A percentile compares a stretch with the other conserved stretches of the same genome.
Evolutionary conservation across 1,140 invertebrate genomes (phyloP).

Genomic region (Hormaphis cornu): DNA sequence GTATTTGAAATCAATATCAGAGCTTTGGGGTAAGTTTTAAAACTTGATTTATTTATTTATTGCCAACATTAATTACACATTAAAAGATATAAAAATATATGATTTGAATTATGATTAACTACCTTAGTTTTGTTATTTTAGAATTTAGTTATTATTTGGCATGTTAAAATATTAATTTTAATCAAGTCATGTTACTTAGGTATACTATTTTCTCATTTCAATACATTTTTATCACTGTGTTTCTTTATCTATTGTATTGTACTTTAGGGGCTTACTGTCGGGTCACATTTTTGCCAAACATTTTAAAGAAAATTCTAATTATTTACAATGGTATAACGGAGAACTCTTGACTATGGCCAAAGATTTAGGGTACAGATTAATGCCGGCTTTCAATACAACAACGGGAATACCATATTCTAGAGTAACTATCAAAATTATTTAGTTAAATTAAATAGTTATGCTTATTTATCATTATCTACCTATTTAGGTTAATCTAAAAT

Average conservation of each 20-base stretch:
- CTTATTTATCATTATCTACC: not conserved
- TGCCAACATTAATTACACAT: too few relatives aligned
- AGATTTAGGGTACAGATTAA: conserved; percentile 79
- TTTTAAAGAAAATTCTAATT: conserved; percentile 62
- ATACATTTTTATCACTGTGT: too few relatives aligned
- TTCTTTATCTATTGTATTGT: not conserved
- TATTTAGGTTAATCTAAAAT: conserved; percentile 84
- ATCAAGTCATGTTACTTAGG: too few relatives aligned
- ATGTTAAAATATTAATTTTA: too few relatives aligned
- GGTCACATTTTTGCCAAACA: conserved; percentile 84
- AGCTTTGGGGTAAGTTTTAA: conserved; percentile 71
- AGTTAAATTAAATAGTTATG: not conserved
- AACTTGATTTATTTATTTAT: conserved; percentile 34
- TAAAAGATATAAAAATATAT: too few relatives aligned
- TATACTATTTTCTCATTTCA: too few relatives aligned
- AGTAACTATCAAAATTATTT: conserved; percentile 46
- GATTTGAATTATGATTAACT: too few relatives aligned
- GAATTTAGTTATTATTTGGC: not conserved
- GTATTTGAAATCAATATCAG: conserved; percentile 98
- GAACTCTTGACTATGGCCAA: conserved; percentile 83
- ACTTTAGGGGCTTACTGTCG: conserved; percentile 71
- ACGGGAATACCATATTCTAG: conserved; percentile 94
- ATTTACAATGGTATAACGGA: conserved; percentile 83
- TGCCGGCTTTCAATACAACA: conserved; percentile 95
- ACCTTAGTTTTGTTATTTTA: not conserved